Base-by-base conservation (phyloP, 2,888 invertebrate species). In the Tryphoninae sp. region DNA sequence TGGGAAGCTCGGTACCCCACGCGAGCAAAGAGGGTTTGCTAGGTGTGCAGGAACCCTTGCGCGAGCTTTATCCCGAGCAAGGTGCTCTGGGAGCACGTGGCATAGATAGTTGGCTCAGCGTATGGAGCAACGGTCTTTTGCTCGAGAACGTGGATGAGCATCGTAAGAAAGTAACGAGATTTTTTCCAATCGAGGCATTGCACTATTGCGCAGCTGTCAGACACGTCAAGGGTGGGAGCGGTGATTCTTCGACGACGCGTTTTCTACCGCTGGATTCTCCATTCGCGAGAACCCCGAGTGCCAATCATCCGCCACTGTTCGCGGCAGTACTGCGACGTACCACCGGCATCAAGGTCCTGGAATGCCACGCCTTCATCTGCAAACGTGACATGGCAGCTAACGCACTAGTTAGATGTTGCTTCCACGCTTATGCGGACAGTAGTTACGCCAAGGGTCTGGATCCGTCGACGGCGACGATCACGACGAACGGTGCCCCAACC, bases 351-450 rank as follows among this genome's bases (percentile, higher is more conserved):
- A 99, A 99, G 93, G 98, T 98, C 77, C 94, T 99, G 84, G 99
- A 99, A 93, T 99, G 99, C 93, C 99, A 99, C 93, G 98, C 98
- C 84, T 99, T 99, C 93, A 98, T 99, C 89, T 98, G 98, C 93
- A 97, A 98, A 88, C 95, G 98, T 78, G 98, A 98, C 92, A 97
- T 98, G 91, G 99, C 99, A 64, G 99, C 99, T 84, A 98, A 99
- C 92, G 99, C 99, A 87, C 94, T 99, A 90, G 99, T 99, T 84
- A 94, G 98, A 88, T 98, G 98, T 92, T 98, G 98, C 93, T 99
- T 99, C 93, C 98, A 98, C 93, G 98, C 98, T 68, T 99, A 98
- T 92, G 98, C 98, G 0, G 98, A 98, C 92, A 97, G 97, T 87
- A 97, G 97, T 85, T 98, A 98, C 92, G 98, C 97, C 62, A 96